Evolutionary conservation across 2,797 vertebrate species (phyloP).

Genomic region (Acipenser oxyrinchus): DNA sequence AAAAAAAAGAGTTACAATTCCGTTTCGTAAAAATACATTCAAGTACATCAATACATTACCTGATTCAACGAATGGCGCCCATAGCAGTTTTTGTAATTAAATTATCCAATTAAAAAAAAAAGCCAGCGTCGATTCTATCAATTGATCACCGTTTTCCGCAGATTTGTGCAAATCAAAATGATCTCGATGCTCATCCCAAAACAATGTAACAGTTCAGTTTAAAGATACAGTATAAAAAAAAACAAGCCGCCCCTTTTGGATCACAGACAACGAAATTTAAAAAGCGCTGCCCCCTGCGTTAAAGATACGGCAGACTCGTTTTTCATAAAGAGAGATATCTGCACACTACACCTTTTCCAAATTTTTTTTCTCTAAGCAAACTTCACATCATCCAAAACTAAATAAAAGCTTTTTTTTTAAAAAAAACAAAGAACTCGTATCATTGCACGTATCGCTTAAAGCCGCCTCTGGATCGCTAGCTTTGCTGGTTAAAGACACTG

Average conservation of each 20-base stretch:
- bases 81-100: not conserved
- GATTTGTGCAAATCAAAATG: conserved; percentile 4
- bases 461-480: not conserved
- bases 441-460: conserved; percentile 55
- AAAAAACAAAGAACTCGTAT: not conserved
- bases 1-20: no score
- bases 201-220: not conserved
- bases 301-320: not conserved
- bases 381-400: not conserved
- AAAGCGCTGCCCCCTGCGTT: not conserved
- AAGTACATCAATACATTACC: conserved; percentile 12
- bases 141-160: conserved; percentile 7
- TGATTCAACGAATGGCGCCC: conserved; percentile 12
- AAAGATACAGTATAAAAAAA: conserved; percentile 2
- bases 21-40: conserved; percentile 13
- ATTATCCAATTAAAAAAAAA: conserved; percentile 6
- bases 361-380: not conserved
- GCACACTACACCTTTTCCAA: not conserved
- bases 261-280: not conserved
- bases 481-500: conserved; percentile 6
- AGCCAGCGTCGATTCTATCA: not conserved
- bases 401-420: not conserved
- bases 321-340: not conserved
- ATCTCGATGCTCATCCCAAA: not conserved
- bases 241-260: not conserved